phyloP scores from a whole-genome alignment of 1,140 invertebrate species.

The Drosophila subpulchrella region DNA sequence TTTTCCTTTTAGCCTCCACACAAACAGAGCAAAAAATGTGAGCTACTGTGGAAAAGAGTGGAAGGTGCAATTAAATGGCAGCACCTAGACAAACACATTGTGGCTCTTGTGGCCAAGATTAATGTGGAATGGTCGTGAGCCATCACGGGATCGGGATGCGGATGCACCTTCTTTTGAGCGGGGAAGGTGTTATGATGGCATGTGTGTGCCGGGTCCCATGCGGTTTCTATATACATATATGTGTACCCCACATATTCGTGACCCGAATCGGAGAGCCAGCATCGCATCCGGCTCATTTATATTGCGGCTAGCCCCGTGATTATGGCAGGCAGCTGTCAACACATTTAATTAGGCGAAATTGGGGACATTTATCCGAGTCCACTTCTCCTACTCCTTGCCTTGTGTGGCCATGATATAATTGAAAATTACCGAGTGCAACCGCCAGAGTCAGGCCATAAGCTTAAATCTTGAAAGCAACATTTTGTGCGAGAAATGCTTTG shows the following conservation, averaged over 20 bases:
- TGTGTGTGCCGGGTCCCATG: conserved; percentile 39
- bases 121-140: conserved; percentile 43
- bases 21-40: not conserved
- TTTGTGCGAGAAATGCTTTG: not conserved
- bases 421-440: conserved; percentile 14
- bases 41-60: not conserved
- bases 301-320: conserved; percentile 61
- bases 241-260: conserved; percentile 29
- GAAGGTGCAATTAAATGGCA: conserved; percentile 62
- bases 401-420: conserved; percentile 30
- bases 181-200: not conserved
- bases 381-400: conserved; percentile 4
- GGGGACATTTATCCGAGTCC: conserved; percentile 27
- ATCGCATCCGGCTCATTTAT: conserved; percentile 59
- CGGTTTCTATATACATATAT: conserved; percentile 41
- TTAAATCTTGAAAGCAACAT: not conserved
- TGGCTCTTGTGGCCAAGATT: conserved; percentile 61
- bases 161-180: conserved; percentile 35
- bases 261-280: conserved; percentile 56
- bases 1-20: not conserved
- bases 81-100: conserved; percentile 73
- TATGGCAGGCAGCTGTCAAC: conserved; percentile 55
- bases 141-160: conserved; percentile 1
- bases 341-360: conserved; percentile 74
- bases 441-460: not conserved